Conservation (phyloP, 2,113 vertebrate genomes). For the Smithornis capensis region DNA sequence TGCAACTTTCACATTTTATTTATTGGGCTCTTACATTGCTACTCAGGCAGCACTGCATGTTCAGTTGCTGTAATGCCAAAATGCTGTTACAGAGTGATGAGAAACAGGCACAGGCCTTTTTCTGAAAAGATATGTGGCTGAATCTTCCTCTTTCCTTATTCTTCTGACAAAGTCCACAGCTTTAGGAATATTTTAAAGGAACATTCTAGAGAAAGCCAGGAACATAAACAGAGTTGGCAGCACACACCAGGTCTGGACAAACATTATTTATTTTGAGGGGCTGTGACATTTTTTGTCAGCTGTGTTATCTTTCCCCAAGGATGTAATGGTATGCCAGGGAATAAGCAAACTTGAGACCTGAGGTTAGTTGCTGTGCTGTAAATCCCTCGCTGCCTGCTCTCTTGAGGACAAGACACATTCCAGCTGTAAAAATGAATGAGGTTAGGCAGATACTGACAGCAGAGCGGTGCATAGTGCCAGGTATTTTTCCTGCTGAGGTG, state of each 20-base stretch:
- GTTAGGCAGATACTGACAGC: background rate
- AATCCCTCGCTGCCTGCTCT: background rate
- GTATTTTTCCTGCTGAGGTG: background rate
- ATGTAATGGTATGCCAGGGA: background rate
- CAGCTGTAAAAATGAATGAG: slow-evolving; percentile 24
- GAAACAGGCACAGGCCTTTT: background rate
- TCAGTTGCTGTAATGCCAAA: background rate
- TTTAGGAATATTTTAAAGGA: background rate
- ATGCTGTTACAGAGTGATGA: background rate
- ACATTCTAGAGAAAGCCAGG: background rate
- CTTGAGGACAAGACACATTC: background rate
- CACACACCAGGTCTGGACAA: background rate
- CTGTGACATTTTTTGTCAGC: slow-evolving; percentile 34
- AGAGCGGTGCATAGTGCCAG: background rate
- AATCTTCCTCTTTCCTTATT: background rate
- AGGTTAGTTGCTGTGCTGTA: slow-evolving; percentile 36
- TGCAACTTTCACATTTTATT: slow-evolving; percentile 2
- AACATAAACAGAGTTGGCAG: background rate
- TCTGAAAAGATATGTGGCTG: background rate
- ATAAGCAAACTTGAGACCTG: background rate
- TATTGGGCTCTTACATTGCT: background rate
- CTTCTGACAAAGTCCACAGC: background rate
- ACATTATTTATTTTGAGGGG: background rate
- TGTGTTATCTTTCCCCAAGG: slow-evolving; percentile 12
- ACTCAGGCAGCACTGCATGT: background rate